A percentile compares a stretch with the other conserved stretches of the same genome.
phyloP scores from a whole-genome alignment of 2,113 vertebrate species.

The Oreochromis niloticus region DNA sequence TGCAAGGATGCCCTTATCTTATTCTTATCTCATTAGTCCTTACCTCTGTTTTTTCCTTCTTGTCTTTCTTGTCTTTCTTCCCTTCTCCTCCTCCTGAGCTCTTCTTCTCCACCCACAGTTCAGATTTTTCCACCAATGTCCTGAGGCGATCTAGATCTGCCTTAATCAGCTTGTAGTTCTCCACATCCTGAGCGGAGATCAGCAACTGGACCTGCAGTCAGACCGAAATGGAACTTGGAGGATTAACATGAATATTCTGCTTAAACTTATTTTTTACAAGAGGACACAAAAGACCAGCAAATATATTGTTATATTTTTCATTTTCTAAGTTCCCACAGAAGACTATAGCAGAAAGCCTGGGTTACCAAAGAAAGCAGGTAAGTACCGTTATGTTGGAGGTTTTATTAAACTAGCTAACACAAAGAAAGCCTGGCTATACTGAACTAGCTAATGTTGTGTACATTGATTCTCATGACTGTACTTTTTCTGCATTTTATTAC shows the following conservation, averaged over 20 bases:
- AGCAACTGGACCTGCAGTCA: conserved; percentile 85
- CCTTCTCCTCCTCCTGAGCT: conserved; percentile 74
- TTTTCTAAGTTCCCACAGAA: neutral
- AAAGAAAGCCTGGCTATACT: neutral
- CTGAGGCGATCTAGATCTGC: conserved; percentile 90
- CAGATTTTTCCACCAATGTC: conserved; percentile 95
- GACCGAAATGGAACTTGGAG: neutral
- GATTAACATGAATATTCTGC: neutral
- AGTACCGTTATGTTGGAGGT: neutral
- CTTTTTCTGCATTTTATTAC: neutral
- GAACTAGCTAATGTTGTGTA: neutral
- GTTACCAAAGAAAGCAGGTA: neutral
- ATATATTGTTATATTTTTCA: neutral
- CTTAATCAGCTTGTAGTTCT: conserved; percentile 97
- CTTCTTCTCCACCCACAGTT: conserved; percentile 98
- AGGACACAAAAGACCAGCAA: neutral
- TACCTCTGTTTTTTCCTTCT: conserved; percentile 58
- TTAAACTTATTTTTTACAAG: neutral
- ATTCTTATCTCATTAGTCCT: neutral
- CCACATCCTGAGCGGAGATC: conserved; percentile 92
- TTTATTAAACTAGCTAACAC: neutral
- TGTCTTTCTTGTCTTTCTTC: conserved; percentile 65
- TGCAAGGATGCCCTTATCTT: neutral
- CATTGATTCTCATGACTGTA: neutral
- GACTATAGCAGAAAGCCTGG: neutral